These are phyloP conservation scores for Aleiodes alternator DNA, from an alignment of 2,888 invertebrate species.

Conservation along the genomic window DNA sequence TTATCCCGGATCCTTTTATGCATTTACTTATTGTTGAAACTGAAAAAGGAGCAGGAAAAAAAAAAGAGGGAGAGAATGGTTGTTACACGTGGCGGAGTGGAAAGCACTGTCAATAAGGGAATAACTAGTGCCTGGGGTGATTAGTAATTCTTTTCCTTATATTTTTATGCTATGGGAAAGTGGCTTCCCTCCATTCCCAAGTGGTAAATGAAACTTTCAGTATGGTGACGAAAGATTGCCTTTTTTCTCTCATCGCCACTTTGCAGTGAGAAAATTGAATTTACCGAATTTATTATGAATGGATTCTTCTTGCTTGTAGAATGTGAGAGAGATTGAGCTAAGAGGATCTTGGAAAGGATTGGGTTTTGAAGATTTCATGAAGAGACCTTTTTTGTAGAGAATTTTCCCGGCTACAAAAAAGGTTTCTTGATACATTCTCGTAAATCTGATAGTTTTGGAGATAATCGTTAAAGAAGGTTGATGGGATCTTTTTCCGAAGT, in stretches of 20 bases:
- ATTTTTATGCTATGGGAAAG: conserved; percentile 31
- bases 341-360: too few species aligned
- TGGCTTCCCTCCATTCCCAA: conserved; percentile 22
- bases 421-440: too few species aligned
- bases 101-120: conserved; percentile 18
- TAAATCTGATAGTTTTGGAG: too few species aligned
- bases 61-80: conserved; percentile 8
- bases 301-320: too few species aligned
- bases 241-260: neutral
- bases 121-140: neutral
- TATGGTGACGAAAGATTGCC: too few species aligned
- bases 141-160: neutral
- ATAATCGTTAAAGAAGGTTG: too few species aligned
- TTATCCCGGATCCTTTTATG: neutral
- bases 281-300: too few species aligned
- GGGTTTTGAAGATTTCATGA: neutral
- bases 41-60: too few species aligned
- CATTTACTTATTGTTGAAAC: too few species aligned
- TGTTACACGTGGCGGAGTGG: conserved; percentile 22
- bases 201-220: conserved; percentile 3
- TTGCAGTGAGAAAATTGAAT: neutral
- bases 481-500: too few species aligned
- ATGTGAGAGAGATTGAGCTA: neutral
- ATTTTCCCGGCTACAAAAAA: too few species aligned
- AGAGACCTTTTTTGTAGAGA: neutral